phyloP scores from a whole-genome alignment of 2,888 invertebrate genomes.

The Holacanthella duospinosa region DNA sequence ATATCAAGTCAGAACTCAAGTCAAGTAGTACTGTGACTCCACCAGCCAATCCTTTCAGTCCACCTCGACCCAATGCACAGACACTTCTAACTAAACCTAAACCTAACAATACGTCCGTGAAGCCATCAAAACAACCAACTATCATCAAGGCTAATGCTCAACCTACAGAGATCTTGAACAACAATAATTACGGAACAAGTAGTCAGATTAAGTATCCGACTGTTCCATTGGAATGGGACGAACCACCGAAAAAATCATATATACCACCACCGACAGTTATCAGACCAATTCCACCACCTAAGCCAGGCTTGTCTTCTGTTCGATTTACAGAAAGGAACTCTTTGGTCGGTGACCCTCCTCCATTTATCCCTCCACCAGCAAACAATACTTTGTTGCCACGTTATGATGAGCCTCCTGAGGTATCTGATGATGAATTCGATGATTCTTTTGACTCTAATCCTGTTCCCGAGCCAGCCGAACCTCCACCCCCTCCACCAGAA shows the following conservation, averaged over 20 bases:
- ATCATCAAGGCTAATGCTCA: slow-evolving; percentile 19
- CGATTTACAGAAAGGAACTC: neutral
- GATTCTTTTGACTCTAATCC: slow-evolving; percentile 13
- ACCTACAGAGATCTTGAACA: neutral
- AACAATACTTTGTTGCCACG: slow-evolving; percentile 1
- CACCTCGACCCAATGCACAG: slow-evolving; percentile 33
- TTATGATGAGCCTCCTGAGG: slow-evolving; percentile 35
- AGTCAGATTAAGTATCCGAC: slow-evolving; percentile 10
- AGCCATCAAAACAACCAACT: slow-evolving; percentile 15
- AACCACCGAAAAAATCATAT: slow-evolving; percentile 20
- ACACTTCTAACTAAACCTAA: slow-evolving; percentile 13
- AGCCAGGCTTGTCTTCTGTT: slow-evolving; percentile 2
- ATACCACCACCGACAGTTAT: slow-evolving; percentile 19
- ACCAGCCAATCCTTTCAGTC: slow-evolving; percentile 31
- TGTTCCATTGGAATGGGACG: slow-evolving; percentile 24
- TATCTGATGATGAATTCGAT: slow-evolving; percentile 23
- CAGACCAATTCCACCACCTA: slow-evolving; percentile 13
- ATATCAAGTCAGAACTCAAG: slow-evolving; percentile 31
- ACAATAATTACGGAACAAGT: slow-evolving; percentile 5
- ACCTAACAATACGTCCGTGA: neutral
- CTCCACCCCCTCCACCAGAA: slow-evolving; percentile 31
- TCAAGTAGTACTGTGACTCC: slow-evolving; percentile 18
- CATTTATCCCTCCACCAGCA: neutral
- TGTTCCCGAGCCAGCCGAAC: slow-evolving; percentile 33
- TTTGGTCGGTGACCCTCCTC: neutral